Evolutionary conservation across 2,797 vertebrate genomes (phyloP), one percentile per base, ranked within the genome.

Genomic region (Paramormyrops hopkinsi): DNA sequence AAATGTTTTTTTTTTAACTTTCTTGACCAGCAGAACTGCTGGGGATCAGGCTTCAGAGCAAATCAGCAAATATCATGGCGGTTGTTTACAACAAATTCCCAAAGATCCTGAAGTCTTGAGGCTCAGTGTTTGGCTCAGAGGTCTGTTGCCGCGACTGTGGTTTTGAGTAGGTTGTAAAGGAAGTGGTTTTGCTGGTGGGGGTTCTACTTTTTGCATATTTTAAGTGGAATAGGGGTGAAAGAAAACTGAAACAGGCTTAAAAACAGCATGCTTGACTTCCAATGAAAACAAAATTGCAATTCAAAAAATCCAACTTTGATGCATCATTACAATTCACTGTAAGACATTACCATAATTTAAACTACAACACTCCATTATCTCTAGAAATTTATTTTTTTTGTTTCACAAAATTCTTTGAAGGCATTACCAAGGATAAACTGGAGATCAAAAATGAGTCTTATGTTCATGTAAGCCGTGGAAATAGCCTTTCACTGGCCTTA

Each of bases 171-270:
- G 92, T 91, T 92, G 91, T 90, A 93, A 93, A 95, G 95, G 96
- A 96, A 95, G 95, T 95, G 94, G 94, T 95, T 95, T 93, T 93
- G 94, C 93, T 95, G 92, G 90, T 93, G 94, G 94, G 62, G 93
- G 92, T 93, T 93, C 89, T 87, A 90, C 91, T 92, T 90, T 87
- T 33, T 90, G 89, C 93, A 89, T 95, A 93, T 91, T 50, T 91
- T 90, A 90, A 41, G 89, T 90, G 92, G 91, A 92, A 91, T 92
- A 91, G 91, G 88, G 82, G 56, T 87, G 87, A 53, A 86, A 90
- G 22, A 53, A 19, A 87, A 59, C 69, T 53, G 46, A 73, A 46
- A 91, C 92, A 90, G 91, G 92, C 92, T 93, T 82, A 89, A 91
- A 94, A 95, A 95, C 94, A 95, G 95, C 94, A 95, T 95, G 95